phyloP scores from a whole-genome alignment of 2,113 vertebrate species.

The Cacatua alba region DNA sequence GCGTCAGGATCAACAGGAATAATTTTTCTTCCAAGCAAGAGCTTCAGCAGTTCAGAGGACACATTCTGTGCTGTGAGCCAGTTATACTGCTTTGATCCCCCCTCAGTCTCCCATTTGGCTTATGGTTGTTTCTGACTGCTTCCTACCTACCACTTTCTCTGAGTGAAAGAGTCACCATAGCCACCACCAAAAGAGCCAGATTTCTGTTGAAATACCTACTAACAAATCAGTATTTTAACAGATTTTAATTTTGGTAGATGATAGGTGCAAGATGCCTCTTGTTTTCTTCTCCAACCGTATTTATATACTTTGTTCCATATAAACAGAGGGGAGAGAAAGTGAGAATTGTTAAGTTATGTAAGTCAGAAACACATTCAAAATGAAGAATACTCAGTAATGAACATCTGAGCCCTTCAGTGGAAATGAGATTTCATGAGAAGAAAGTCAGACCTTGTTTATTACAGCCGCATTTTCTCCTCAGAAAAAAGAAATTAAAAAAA shows the following conservation, averaged over 20 bases:
- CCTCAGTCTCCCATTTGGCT: background rate
- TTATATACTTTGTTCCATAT: conserved; percentile 31
- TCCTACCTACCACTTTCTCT: background rate
- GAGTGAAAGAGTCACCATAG: background rate
- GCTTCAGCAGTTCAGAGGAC: background rate
- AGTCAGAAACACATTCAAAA: conserved; percentile 28
- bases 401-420: background rate
- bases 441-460: conserved; percentile 48
- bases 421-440: conserved; percentile 57
- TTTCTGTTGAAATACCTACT: background rate
- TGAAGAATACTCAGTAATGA: conserved; percentile 39
- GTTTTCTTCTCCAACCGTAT: conserved; percentile 21
- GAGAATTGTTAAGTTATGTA: background rate
- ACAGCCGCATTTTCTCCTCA: conserved; percentile 35
- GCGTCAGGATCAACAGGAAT: background rate
- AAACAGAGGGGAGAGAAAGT: background rate
- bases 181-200: background rate
- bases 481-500: background rate
- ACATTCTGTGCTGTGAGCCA: fast-evolving
- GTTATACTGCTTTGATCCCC: background rate
- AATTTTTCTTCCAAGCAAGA: background rate
- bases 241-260: conserved; percentile 23
- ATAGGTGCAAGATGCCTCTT: background rate
- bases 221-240: conserved; percentile 36
- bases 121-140: background rate